Conservation (phyloP, 2,888 invertebrate genomes). For the Aphrophora alni region DNA sequence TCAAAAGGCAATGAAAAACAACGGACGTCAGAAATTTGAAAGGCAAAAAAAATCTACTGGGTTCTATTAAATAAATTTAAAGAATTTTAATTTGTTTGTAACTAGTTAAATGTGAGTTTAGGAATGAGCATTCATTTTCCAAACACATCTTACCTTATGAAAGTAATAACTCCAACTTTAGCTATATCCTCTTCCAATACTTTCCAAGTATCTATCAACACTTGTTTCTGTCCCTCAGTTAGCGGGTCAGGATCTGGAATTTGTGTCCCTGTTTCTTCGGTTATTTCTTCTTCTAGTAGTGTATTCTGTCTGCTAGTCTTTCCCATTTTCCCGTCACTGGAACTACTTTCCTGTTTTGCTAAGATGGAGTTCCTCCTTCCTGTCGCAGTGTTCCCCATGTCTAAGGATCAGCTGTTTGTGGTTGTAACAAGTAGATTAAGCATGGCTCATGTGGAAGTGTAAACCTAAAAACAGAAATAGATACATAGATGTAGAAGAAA, state of each 20-base stretch:
- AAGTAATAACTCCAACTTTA: constrained; percentile 58
- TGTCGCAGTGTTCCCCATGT: constrained; percentile 51
- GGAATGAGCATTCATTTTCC: no score
- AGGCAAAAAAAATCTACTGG: no score
- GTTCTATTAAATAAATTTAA: no score
- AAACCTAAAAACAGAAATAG: not conserved
- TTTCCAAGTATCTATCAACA: constrained; percentile 57
- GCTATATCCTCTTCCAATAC: constrained; percentile 57
- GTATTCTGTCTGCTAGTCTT: constrained; percentile 48
- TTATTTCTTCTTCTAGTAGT: constrained; percentile 46
- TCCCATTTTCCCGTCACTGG: constrained; percentile 36
- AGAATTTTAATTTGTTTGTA: no score
- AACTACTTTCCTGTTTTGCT: constrained; percentile 46
- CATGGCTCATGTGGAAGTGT: not conserved
- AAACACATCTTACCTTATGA: constrained; percentile 57
- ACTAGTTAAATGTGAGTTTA: no score
- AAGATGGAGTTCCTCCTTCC: constrained; percentile 49
- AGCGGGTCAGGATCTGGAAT: constrained; percentile 47
- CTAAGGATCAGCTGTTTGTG: not conserved
- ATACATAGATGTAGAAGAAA: no score
- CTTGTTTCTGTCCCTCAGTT: constrained; percentile 55
- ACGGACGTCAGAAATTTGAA: no score
- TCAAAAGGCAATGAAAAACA: no score
- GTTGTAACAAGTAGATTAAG: not conserved
- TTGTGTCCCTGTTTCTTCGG: not conserved